Percentiles rank a stretch among this genome's conserved stretches.
These are phyloP conservation scores for Ophion costatus DNA, from an alignment of 2,888 invertebrate genomes.

Conservation along the genomic window DNA sequence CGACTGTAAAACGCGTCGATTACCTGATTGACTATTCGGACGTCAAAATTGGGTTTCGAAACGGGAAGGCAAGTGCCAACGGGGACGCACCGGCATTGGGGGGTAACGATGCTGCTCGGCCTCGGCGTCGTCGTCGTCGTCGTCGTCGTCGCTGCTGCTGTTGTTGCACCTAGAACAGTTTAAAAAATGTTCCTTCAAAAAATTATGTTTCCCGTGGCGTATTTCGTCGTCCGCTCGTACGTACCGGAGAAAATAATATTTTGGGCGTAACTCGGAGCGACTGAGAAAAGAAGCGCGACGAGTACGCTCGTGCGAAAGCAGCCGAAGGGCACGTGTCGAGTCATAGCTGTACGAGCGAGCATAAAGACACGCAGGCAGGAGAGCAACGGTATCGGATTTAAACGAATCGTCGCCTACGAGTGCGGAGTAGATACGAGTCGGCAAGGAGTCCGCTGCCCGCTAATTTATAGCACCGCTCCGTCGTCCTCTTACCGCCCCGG, in stretches of 20 bases:
- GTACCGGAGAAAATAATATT: constrained; percentile 38
- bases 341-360: background rate
- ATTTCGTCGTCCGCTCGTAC: background rate
- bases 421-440: background rate
- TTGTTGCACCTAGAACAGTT: background rate
- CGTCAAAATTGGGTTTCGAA: constrained; percentile 69
- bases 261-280: constrained; percentile 29
- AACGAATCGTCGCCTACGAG: background rate
- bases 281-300: background rate
- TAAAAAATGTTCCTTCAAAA: background rate
- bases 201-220: background rate
- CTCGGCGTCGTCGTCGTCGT: constrained; percentile 5
- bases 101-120: constrained; percentile 6
- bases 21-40: constrained; percentile 76
- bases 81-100: constrained; percentile 69
- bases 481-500: background rate
- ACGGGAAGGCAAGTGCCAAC: constrained; percentile 65
- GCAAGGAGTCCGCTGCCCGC: background rate
- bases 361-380: no score
- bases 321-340: background rate
- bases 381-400: no score
- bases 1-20: background rate
- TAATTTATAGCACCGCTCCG: background rate
- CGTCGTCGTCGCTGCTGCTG: background rate
- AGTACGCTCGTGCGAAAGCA: background rate